Evolutionary conservation across 2,113 vertebrate species (phyloP), one percentile per base, ranked within the genome.

Genomic region (Maccullochella peelii): DNA sequence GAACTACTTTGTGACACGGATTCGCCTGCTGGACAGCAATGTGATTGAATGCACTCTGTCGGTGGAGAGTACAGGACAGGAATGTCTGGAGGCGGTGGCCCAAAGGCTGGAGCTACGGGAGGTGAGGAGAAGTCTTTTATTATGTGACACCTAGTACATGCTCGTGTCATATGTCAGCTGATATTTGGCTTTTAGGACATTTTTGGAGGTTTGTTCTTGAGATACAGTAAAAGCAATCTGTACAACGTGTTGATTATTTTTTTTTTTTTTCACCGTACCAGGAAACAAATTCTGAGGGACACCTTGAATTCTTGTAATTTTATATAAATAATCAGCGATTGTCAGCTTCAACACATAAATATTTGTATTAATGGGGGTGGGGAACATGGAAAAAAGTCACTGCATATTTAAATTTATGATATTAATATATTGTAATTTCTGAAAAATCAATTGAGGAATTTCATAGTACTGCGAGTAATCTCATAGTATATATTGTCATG

Each of bases 1-100:
- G 95, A 99, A 99, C 94, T 99, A 97, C 93, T 99, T 99, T 47
- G 97, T 99, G 92, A 99, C 97, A 0, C 95, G 97, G 74, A 99
- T 99, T 86, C 96, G 96, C 78, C 96, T 98, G 87, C 87, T 99
- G 95, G 97, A 99, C 95, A 96, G 69, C 96, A 97, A 90, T 12
- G 96, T 97, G 68, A 98, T 99, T 5, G 98, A 99, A 90, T 99
- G 97, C 90, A 99, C 98, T 0, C 95, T 99, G 86, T 98, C 97
- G 0, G 97, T 99, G 95, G 98, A 99, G 85, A 98, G 98, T 90
- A 99, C 98, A 0, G 98, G 98, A 11, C 97, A 98, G 89, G 98
- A 99, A 90, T 99, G 98, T 92, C 94, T 99, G 93, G 98, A 99
- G 89, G 97, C 97, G 0, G 98, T 98, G 6, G 97, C 98, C 40